Base-by-base conservation (phyloP, 1,140 invertebrate species). In the Drosophila repleta region DNA sequence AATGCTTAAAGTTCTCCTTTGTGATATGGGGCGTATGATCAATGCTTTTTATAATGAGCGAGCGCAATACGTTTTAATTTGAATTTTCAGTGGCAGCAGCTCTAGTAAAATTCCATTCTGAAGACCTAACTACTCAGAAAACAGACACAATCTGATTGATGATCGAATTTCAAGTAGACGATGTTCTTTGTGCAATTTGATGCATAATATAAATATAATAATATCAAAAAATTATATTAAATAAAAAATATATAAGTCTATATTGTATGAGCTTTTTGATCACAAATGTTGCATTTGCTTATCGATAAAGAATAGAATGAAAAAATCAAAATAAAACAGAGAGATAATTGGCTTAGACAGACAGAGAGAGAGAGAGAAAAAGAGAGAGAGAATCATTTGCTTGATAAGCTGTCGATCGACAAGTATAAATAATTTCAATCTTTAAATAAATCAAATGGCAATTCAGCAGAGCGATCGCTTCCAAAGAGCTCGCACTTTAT, bases 1-100 rank as follows among this genome's bases (percentile, higher is more conserved):
- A 55, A 82, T 85, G 78, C 81, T 85, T 81, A 78, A 70, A 49
- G 76, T 66, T 62, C 70, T 66, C 71, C 10, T 88, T 82, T 64
- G 83, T 51, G 43, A 26, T 20, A 67, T 29, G 62, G 55, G 62
- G 61, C 73, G 73, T 76, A 64, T 65, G 70, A 53, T 65, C 76
- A 48, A 66, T 79, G 45, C 32, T 10, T 2, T 18, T 17, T 17
- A 1, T 10, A 53, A 37, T 20, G 32, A 15, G 15, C 11, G 1
- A 39, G 2, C 13, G 6, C 7, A 26, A 17, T 11, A 46, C 2
- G 18, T 21, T 46, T 1, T 48, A 4, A 11, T 48, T 1, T 6
- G 4, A 49, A 10, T 5, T n/a, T n/a, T n/a, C 26, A 2, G 4
- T 24, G 4, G 24, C 4, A 24, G 2, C 4, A 2, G 2, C 2